Percentiles rank a stretch among this genome's conserved stretches.
Evolutionary conservation across 2,797 vertebrate species (phyloP).

Genomic region (Poecilia gillii): DNA sequence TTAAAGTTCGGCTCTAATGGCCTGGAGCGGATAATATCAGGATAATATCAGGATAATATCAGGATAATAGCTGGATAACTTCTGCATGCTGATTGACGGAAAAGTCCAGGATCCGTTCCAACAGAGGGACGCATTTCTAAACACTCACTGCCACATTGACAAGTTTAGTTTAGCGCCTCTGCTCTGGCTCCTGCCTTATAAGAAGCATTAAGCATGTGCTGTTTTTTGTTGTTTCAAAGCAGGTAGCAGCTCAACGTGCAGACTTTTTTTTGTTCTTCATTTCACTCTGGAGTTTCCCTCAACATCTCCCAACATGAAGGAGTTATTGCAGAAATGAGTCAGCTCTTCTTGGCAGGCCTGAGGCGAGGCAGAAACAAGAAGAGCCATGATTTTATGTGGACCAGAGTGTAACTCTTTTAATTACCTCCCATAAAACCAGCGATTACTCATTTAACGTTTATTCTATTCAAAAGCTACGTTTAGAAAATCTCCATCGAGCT

Average conservation of each 20-base stretch:
- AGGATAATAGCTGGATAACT: slow-evolving; percentile 74
- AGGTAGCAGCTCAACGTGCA: slow-evolving; percentile 37
- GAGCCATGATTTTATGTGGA: slow-evolving; percentile 49
- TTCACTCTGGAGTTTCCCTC: slow-evolving; percentile 55
- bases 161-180: slow-evolving; percentile 75
- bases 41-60: slow-evolving; percentile 1
- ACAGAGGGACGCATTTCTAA: slow-evolving; percentile 69
- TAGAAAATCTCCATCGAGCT: slow-evolving; percentile 16
- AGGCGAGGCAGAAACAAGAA: slow-evolving; percentile 41
- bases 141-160: slow-evolving; percentile 73
- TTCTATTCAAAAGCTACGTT: slow-evolving; percentile 29
- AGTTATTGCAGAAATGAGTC: slow-evolving; percentile 64
- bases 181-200: slow-evolving; percentile 67
- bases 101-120: slow-evolving; percentile 68
- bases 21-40: slow-evolving; percentile 3
- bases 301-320: slow-evolving; percentile 61
- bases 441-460: slow-evolving; percentile 36
- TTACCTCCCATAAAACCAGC: slow-evolving; percentile 45
- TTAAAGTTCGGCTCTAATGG: no score
- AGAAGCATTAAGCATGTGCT: slow-evolving; percentile 61
- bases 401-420: slow-evolving; percentile 55
- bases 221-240: slow-evolving; percentile 18
- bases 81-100: slow-evolving; percentile 70
- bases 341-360: slow-evolving; percentile 70
- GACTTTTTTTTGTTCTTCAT: slow-evolving; percentile 46